phyloP scores from a whole-genome alignment of 2,113 vertebrate species.

The Acinonyx jubatus region DNA sequence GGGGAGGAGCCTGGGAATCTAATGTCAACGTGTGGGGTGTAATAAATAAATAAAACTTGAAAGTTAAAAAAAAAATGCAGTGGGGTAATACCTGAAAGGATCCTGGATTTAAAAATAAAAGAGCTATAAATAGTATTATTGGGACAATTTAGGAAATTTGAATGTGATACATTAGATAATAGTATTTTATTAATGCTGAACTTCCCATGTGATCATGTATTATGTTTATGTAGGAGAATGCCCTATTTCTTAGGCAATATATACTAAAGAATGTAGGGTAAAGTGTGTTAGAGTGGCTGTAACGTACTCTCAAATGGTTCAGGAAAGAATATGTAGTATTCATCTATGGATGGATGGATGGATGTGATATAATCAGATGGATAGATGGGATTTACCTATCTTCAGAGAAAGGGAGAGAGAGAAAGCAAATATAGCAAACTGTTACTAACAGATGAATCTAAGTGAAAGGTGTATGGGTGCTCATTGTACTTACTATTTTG shows the following conservation, averaged over 20 bases:
- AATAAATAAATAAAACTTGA: no score
- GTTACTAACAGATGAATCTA: background rate
- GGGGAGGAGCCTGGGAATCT: no score
- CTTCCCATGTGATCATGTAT: background rate
- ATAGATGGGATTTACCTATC: background rate
- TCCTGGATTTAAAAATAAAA: background rate
- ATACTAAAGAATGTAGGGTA: background rate
- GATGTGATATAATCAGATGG: background rate
- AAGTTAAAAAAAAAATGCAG: background rate
- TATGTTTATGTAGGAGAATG: background rate
- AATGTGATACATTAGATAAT: conserved; percentile 4
- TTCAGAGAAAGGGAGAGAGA: background rate
- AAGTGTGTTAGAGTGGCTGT: background rate
- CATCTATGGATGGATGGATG: background rate
- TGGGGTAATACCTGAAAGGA: background rate
- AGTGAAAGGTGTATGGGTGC: background rate
- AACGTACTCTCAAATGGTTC: background rate
- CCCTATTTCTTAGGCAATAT: background rate
- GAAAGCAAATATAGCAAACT: background rate
- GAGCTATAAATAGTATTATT: background rate
- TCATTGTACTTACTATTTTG: background rate
- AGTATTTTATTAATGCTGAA: conserved; percentile 17
- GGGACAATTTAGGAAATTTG: background rate
- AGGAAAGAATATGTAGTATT: background rate
- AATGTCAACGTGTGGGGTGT: no score